Base-by-base conservation (phyloP, 1,140 invertebrate genomes). In the Melanaphis sacchari region DNA sequence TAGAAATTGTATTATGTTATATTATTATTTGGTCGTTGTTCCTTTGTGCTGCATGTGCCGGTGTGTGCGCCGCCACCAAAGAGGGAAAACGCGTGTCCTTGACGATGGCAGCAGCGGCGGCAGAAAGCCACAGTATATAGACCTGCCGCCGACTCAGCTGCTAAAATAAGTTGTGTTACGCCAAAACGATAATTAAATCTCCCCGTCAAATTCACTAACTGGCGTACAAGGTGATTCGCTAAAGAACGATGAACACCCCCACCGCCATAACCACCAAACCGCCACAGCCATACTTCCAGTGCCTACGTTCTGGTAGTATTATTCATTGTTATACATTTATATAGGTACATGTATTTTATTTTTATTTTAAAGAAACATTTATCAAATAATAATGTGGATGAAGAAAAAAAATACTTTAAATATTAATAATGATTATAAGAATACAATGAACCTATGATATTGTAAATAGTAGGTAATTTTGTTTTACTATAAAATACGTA, bases 141-240 rank as follows among this genome's bases (percentile, higher is more conserved):
- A 85, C 82, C 40, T 85, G 31, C 40, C 82, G n/a, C 85, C 85
- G 85, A 43, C 82, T 87, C 40, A 87, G 84, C 87, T 59, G 88
- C 89, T 59, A 90, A 90, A 90, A 90, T 90, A 90, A 90, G 89
- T 66, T 38, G 89, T 41, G 89, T 59, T 90, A 90, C 89, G 89
- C 89, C 89, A 90, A 90, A 90, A 90, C 89, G 89, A 90, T 90
- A 90, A 90, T 90, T 59, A 90, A 90, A 90, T 90, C 89, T 59
- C 54, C 89, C 52, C 89, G 89, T 90, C 52, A 54, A 76, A 66
- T 66, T 59, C 38, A 36, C 52, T 41, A 90, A 66, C 89, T n/a
- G 88, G 46, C 88, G 46, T 89, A 89, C 88, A 89, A 89, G 88
- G 88, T 89, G 88, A 89, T 89, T 89, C 36, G 38, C 88, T 54